phyloP scores from a whole-genome alignment of 2,888 invertebrate genomes.

The Metopia argyrocephala region DNA sequence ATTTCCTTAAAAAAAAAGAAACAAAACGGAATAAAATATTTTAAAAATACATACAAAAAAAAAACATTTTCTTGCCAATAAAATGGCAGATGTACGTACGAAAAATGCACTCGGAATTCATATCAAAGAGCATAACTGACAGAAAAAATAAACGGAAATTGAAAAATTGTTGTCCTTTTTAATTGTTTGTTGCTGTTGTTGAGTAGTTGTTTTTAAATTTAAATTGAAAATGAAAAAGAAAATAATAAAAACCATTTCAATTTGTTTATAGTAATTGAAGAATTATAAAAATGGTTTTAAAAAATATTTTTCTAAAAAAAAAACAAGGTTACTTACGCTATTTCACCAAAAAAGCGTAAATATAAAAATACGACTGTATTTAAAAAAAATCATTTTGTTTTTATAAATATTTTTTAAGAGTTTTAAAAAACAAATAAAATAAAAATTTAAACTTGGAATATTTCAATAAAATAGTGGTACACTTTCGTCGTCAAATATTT shows the following conservation, averaged over 20 bases:
- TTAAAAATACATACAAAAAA: not conserved
- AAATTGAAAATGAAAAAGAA: not conserved
- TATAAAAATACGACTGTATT: too few species aligned
- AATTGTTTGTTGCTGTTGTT: not conserved
- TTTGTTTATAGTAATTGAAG: too few species aligned
- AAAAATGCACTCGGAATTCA: not conserved
- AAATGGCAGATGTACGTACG: not conserved
- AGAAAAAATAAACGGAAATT: slow-evolving; percentile 34
- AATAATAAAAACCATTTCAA: not conserved
- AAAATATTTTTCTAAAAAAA: too few species aligned
- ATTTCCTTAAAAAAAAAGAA: slow-evolving; percentile 44
- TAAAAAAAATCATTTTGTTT: too few species aligned
- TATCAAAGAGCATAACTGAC: not conserved
- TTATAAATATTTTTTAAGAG: too few species aligned
- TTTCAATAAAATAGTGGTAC: too few species aligned
- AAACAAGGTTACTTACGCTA: too few species aligned
- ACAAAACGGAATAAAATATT: slow-evolving; percentile 3
- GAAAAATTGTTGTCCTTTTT: slow-evolving; percentile 26
- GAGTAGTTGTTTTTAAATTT: not conserved
- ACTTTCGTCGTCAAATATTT: too few species aligned
- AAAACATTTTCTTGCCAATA: slow-evolving; percentile 35
- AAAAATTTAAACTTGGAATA: too few species aligned
- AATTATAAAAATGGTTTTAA: too few species aligned
- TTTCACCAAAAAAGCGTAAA: too few species aligned
- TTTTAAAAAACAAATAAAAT: too few species aligned